Evolutionary conservation across 1,140 invertebrate species (phyloP), one percentile per base, ranked within the genome.

Genomic region (Musca vetustissima): DNA sequence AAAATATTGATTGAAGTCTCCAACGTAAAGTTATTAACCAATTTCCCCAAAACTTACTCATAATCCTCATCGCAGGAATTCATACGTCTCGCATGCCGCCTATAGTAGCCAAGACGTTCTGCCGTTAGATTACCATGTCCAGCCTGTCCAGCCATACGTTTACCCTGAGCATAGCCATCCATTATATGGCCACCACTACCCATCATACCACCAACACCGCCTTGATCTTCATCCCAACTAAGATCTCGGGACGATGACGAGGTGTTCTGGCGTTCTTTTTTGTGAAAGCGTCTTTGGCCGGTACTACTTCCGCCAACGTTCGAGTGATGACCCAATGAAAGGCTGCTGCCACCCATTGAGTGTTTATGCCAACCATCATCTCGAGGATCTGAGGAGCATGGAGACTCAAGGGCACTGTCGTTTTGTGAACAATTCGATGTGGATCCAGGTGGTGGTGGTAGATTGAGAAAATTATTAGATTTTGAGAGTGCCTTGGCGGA

Each of bases 311-410:
- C 61, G 52, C 75, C 70, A 17, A 17, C n/a, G 9, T 13, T n/a
- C 14, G 6, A 36, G 19, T 36, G 32, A 32, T 32, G 22, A 15
- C 53, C 57, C 57, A 61, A 24, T 8, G 57, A 61, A 13, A 61
- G 11, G 22, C 57, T 61, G 19, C 57, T 61, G 22, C 57, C 57
- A 36, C 57, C 57, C 57, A 61, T 61, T 6, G 57, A 19, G 17
- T 61, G 57, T 66, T 79, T 79, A 14, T 75, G 74, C 80, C 79
- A 81, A 14, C 77, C 75, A 13, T 83, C 76, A 25, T 92, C 90
- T 66, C 90, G 89, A 1, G 89, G 90, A 79, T 93, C 91, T 0
- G 90, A 90, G 1, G 91, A 93, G 88, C 91, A 92, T 0, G 90
- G 90, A 1, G 90, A 91, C 7, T 87, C 74, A 85, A 61, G 32